Conservation (phyloP, 2,888 invertebrate species). For the Deladenus siricidicola region DNA sequence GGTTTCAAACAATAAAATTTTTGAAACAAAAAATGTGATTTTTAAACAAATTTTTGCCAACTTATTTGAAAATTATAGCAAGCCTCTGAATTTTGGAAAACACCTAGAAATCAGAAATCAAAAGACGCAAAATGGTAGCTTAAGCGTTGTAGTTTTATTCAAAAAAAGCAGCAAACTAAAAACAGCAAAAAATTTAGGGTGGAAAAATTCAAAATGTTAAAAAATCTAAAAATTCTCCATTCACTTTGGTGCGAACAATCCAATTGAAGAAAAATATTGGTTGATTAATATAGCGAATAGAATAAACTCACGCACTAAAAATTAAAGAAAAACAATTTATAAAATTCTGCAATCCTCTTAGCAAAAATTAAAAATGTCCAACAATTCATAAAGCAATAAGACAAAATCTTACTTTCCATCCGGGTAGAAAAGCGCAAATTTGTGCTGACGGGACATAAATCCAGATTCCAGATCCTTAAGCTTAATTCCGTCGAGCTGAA, state of each 20-base stretch:
- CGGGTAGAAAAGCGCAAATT: conserved; percentile 95
- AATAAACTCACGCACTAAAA: conserved; percentile 10
- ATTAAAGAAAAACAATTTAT: too few species aligned
- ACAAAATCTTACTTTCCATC: conserved; percentile 80
- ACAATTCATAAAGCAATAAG: not conserved
- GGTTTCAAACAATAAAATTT: too few species aligned
- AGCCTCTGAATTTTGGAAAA: not conserved
- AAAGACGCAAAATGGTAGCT: too few species aligned
- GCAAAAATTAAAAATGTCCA: conserved; percentile 4
- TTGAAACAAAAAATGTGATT: not conserved
- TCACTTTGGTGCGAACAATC: too few species aligned
- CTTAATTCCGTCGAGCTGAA: conserved; percentile 91
- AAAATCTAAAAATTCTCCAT: too few species aligned
- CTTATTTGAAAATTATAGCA: not conserved
- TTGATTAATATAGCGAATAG: too few species aligned
- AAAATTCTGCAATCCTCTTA: too few species aligned
- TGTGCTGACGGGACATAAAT: conserved; percentile 84
- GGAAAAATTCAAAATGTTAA: too few species aligned
- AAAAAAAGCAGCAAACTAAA: too few species aligned
- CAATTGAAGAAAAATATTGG: too few species aligned
- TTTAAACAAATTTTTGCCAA: not conserved
- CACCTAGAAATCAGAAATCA: not conserved
- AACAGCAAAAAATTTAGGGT: too few species aligned
- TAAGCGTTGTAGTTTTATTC: too few species aligned
- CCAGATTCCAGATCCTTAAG: conserved; percentile 92